Evolutionary conservation across 2,888 invertebrate genomes (phyloP), one percentile per base, ranked within the genome.

Genomic region (Beris morrisii): DNA sequence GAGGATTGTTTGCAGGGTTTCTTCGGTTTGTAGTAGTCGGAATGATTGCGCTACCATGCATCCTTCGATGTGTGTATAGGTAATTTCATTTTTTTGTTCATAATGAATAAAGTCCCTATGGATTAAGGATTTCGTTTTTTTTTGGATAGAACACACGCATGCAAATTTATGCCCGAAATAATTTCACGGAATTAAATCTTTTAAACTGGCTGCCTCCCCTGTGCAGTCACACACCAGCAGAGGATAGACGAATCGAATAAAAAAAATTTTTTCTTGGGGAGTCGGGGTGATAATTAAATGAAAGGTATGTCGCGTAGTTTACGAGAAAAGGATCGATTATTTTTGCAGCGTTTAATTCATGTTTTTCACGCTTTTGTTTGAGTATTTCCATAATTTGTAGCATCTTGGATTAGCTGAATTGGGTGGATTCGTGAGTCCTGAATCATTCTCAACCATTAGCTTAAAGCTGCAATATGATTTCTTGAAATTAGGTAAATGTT

Each of bases 131-230:
- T 61, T 50, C 61, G 28, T 61, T 61, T 50, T 61, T 61, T 61
- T 43, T 52, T 38, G 22, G 50, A 61, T 61, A 22, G 22, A 22
- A 22, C 22, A 52, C 46, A 61, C 61, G 52, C 61, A 61, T 61
- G 50, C 38, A 61, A 61, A 61, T 61, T 61, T 43, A 61, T 61
- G 61, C 61, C 50, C 52, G 61, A 61, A 52, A 50, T 61, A 61
- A 61, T 61, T 61, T 61, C 61, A 50, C 38, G 61, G 61, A 61
- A 61, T 61, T 61, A 61, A 61, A 61, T 61, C 61, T 61, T 61
- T 61, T 50, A 61, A 61, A 61, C 38, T 61, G 50, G 46, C 50
- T 46, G 31, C 9, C 6, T 28, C 11, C 11, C 4, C 28, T 52
- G 52, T 32, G n/a, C 6, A 13, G 45, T 4, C 38, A 6, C n/a